Base-by-base conservation (phyloP, 1,140 invertebrate genomes). In the Carposina sasakii region DNA sequence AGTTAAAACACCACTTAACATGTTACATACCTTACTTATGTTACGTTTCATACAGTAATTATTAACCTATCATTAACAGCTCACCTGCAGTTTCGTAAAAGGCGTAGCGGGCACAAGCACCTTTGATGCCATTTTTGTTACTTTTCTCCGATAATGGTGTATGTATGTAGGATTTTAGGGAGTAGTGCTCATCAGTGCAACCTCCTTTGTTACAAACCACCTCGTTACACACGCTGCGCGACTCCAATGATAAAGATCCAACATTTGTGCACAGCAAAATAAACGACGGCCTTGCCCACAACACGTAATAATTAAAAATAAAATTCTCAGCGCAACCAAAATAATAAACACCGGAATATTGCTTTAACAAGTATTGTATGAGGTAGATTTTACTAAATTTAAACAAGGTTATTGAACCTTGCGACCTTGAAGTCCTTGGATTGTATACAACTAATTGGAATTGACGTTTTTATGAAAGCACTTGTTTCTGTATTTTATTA, bases 301-400 rank as follows among this genome's bases (percentile, higher is more conserved):
- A 65, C 69, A 58, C 66, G 73, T 73, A 75, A 76, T 76, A 67
- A 76, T 74, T 71, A 78, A 75, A 75, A 81, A 76, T 77, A 79
- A 72, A 60, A 66, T 60, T 54, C 57, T 45, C 62, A 40, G 20
- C 40, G 43, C 46, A 54, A 54, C 57, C 59, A 62, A 54, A 21
- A 39, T 54, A 58, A 67, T 63, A 70, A 67, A 63, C 63, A 67
- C 47, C 48, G 48, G 49, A 33, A 50, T 59, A 60, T 63, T 37
- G 49, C 52, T 54, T 49, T 34, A 55, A 52, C 33, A 47, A 55
- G 39, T 57, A 59, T 59, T 48, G 43, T 60, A 60, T 67, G 64
- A 67, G 71, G 61, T 69, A 67, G 60, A 64, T 52, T 54, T 31
- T 41, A 37, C 41, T 30, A 30, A 54, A 36, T 41, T 52, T 44